Evolutionary conservation across 2,888 invertebrate species (phyloP).

Genomic region (Cotesia congregata): DNA sequence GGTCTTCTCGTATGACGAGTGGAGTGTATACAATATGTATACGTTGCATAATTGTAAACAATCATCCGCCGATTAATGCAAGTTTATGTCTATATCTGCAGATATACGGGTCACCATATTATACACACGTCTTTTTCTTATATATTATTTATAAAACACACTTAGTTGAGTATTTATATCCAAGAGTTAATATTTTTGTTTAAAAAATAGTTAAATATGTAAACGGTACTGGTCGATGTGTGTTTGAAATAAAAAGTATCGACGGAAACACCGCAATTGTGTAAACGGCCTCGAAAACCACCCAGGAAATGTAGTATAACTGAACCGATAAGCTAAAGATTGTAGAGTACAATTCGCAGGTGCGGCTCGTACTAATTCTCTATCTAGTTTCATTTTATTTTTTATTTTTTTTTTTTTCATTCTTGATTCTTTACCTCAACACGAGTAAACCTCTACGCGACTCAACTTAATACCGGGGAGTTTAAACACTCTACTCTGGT

Average conservation of each 20-base stretch:
- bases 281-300: background rate
- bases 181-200: too few relatives aligned
- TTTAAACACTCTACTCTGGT: too few relatives aligned
- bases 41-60: slow-evolving; percentile 45
- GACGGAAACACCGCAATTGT: slow-evolving; percentile 7
- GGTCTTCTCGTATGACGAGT: slow-evolving; percentile 37
- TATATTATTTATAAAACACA: too few relatives aligned
- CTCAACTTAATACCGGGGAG: too few relatives aligned
- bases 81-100: too few relatives aligned
- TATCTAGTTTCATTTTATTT: background rate
- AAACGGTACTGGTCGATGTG: too few relatives aligned
- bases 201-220: too few relatives aligned
- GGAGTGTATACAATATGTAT: slow-evolving; percentile 25
- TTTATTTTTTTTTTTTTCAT: background rate
- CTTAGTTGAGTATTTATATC: too few relatives aligned
- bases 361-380: background rate
- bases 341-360: background rate
- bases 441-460: background rate
- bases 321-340: background rate
- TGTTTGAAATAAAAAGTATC: background rate
- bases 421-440: background rate
- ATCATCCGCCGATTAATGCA: slow-evolving; percentile 40
- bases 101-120: too few relatives aligned
- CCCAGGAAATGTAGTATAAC: background rate
- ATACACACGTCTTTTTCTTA: too few relatives aligned